Evolutionary conservation across 2,797 vertebrate species (phyloP), one percentile per base, ranked within the genome.

Genomic region (Sebastes taczanowskii): DNA sequence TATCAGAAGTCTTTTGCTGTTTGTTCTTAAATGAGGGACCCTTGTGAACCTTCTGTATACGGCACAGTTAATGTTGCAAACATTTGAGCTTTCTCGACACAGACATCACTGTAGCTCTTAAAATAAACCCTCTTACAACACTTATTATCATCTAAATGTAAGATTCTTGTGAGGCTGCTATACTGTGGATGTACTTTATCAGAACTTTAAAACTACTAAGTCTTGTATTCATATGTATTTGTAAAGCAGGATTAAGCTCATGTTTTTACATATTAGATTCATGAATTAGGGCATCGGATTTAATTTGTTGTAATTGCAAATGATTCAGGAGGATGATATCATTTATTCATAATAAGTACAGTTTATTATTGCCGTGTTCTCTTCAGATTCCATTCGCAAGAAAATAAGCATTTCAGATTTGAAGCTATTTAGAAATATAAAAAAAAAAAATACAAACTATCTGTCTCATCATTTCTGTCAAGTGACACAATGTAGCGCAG

Each of bases 11-110:
- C 3, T 22, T 71, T 71, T 69, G n/a, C 56, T 52, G 61, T 78
- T 75, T 80, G 42, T 74, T 42, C 75, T 80, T 63, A 58, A 80
- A 74, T 71, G 27, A 62, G 53, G 32, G 64, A 78, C 25, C 52
- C 29, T 2, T 22, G 18, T 78, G 70, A 74, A 75, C 66, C 58
- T 11, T 42, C 25, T 66, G 30, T 20, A 30, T 27, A 16, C 34
- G 29, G 58, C 56, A 46, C 29, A 46, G 32, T 67, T 71, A 34
- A 56, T 68, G 34, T 56, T 66, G 59, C 71, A 53, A 68, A 42
- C 42, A 53, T 71, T 64, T 42, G 11, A 42, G 14, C n/a, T 66
- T 69, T 59, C 8, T 69, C 7, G 0, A 32, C 32, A 49, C 35
- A 32, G 18, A 67, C 34, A 16, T 56, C 38, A 14, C 11, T n/a